Evolutionary conservation across 2,113 vertebrate genomes (phyloP), one percentile per base, ranked within the genome.

Genomic region (Lophochroa leadbeateri): DNA sequence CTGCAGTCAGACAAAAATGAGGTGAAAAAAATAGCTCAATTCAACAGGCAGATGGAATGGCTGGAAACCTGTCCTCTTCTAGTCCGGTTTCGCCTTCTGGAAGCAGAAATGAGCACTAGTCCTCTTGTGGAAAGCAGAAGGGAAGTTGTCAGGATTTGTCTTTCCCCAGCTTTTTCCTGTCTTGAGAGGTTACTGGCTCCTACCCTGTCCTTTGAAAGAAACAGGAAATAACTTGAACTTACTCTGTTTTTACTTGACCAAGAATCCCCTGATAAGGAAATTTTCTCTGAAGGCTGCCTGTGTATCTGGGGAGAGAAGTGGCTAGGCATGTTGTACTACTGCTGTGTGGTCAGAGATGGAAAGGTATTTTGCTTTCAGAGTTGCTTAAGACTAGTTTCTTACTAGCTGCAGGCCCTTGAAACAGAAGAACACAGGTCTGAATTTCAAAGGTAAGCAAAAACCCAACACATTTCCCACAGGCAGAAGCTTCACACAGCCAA

Each of bases 141-240:
- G 80, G 88, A 96, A 93, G 76, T 90, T 91, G 82, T 91, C 80
- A 86, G 64, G 55, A 93, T 86, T 83, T 86, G 69, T 61, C 80
- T 84, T 78, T 90, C 58, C 35, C 41, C 88, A 91, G 89, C 81
- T 94, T 94, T 52, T 95, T 92, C 96, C 95, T 95, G 83, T 83
- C 96, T 90, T 88, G 83, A 95, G 84, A 94, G 58, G 50, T 89
- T 78, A 89, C 84, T 85, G 94, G 75, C 81, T 94, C 60, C 63
- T 94, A 69, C 58, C 39, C 63, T 12, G 13, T 77, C 64, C 84
- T 92, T 97, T 94, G 83, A 96, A 94, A 86, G 84, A 90, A 95
- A 97, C 44, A 95, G 95, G 84, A 97, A 96, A 94, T 86, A 90
- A 85, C 81, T 94, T 6, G 1, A 92, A 65, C 61, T 88, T 95